phyloP scores from a whole-genome alignment of 2,888 invertebrate genomes.

The Platypus cylindrus region DNA sequence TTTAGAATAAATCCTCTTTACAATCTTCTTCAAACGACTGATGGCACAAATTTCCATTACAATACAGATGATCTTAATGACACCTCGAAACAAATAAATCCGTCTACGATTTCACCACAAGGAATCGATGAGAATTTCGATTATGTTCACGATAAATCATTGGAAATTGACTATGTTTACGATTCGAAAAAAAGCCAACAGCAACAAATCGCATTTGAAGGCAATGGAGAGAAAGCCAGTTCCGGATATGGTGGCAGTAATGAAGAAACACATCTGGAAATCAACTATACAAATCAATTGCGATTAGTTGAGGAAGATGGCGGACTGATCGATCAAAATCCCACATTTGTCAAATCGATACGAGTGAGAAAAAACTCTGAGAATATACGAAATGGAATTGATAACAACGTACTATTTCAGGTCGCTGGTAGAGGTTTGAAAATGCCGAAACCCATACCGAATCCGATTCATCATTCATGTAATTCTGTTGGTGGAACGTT shows the following conservation, averaged over 20 bases:
- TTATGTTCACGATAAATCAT: constrained; percentile 9
- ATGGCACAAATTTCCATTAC: too few species aligned
- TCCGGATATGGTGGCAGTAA: constrained; percentile 14
- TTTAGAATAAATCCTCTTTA: constrained; percentile 13
- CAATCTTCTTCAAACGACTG: constrained; percentile 1
- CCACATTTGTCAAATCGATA: constrained; percentile 32
- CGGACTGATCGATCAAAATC: constrained; percentile 31
- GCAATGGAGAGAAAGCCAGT: too few species aligned
- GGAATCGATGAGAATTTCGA: too few species aligned
- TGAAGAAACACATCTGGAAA: constrained; percentile 6
- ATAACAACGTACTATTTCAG: constrained; percentile 9
- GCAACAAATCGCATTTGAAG: too few species aligned
- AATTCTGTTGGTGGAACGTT: constrained; percentile 28
- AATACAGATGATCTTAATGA: too few species aligned
- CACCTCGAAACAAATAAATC: too few species aligned
- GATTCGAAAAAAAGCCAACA: constrained; percentile 3
- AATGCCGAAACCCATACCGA: constrained; percentile 25
- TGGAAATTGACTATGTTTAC: constrained; percentile 13
- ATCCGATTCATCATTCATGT: constrained; percentile 18
- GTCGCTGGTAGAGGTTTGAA: constrained; percentile 20
- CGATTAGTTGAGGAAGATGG: constrained; percentile 28
- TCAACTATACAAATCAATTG: constrained; percentile 22
- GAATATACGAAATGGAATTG: not conserved
- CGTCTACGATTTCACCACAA: too few species aligned
- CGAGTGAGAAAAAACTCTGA: constrained; percentile 21